Evolutionary conservation across 1,140 invertebrate species (phyloP), one percentile per base, ranked within the genome.

Genomic region (Eueides isabella): DNA sequence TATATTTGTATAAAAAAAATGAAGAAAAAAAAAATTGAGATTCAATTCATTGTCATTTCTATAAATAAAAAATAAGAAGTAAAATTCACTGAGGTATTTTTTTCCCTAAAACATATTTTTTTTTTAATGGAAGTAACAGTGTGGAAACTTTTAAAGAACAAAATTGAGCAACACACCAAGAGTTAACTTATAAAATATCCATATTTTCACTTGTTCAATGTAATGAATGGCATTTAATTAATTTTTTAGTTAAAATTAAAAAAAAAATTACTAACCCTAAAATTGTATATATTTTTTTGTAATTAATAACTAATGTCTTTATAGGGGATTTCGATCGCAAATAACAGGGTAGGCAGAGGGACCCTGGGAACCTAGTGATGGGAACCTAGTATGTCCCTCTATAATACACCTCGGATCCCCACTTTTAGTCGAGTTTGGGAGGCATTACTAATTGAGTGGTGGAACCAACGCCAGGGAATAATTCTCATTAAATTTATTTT

Each of bases 81-180:
- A 44, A 44, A 44, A 19, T 16, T 19, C 41, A 44, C 41, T 44
- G n/a, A 44, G 41, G 41, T 44, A 44, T 44, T 44, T 44, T 44
- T 19, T 44, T 44, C 5, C 7, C 19, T 7, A 5, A 19, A 6
- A 44, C 2, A 19, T n/a, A 2, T n/a, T 2, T 44, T 19, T n/a
- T 38, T 7, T 44, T 19, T 44, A 19, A 19, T 44, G 41, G 41
- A 44, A 44, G n/a, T 19, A n/a, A 44, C 5, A 44, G n/a, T 44
- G 19, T 44, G 41, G n/a, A 44, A 44, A 12, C 11, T 38, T 38
- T 38, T 38, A 4, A 44, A 1, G 41, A 19, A 6, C 2, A 19
- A 44, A 44, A 19, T 44, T 44, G 41, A 44, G 41, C 41, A 44
- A 44, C n/a, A 16, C n/a, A 44, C 19, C 41, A 19, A 44, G 41